A percentile compares a stretch with the other conserved stretches of the same genome.
Evolutionary conservation across 2,888 invertebrate genomes (phyloP).

Genomic region (Synergus itoensis): DNA sequence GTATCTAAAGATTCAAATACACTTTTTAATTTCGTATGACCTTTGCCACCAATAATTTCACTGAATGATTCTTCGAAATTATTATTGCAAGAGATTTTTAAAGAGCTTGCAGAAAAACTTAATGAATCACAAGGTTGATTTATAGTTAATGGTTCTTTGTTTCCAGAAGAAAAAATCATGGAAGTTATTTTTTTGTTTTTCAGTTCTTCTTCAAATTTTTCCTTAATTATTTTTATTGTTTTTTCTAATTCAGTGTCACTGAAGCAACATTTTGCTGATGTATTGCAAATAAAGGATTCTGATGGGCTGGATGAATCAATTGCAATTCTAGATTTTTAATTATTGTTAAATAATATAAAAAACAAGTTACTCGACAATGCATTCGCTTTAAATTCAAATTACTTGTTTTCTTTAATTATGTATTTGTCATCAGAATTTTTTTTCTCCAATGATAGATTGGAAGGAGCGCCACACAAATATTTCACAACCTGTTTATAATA

Average conservation of each 20-base stretch:
- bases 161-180: not conserved
- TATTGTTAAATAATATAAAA: not conserved
- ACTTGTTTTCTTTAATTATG: not conserved
- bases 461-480: slow-evolving; percentile 25
- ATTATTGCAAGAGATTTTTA: not conserved
- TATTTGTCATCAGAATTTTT: not conserved
- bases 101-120: not conserved
- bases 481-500: not conserved
- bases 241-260: not conserved
- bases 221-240: slow-evolving; percentile 19
- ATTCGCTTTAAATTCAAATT: not conserved
- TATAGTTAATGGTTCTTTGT: not conserved
- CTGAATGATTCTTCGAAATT: not conserved
- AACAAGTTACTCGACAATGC: not conserved
- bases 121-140: not conserved
- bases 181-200: not conserved
- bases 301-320: not conserved
- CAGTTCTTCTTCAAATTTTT: not conserved
- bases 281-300: not conserved
- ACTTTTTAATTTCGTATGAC: not conserved
- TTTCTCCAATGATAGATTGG: not conserved
- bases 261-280: not conserved
- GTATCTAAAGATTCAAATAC: not conserved
- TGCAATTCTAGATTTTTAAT: not conserved
- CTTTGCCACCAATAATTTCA: not conserved